A percentile compares a stretch with the other conserved stretches of the same genome.
Conservation (phyloP, 2,113 vertebrate species). For the Formicarius rufipectus region DNA sequence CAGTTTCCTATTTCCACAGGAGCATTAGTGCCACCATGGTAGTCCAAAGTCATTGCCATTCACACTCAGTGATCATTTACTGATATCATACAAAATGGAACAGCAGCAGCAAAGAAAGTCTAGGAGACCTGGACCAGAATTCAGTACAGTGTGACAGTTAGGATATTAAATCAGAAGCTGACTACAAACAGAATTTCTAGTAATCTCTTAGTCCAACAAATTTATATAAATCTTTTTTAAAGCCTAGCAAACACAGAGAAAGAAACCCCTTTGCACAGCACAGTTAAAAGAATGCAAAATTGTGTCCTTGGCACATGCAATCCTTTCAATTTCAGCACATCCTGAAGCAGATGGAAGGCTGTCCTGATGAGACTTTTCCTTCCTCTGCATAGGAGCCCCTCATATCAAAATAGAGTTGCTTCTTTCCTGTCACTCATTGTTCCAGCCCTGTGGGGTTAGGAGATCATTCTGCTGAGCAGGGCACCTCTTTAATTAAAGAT, state of each 20-base stretch:
- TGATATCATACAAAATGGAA: neutral
- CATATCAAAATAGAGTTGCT: conserved; percentile 14
- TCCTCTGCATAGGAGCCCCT: conserved; percentile 2
- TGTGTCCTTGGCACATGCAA: neutral
- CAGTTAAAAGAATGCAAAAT: neutral
- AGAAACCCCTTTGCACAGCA: neutral
- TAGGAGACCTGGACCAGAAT: neutral
- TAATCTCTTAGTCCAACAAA: neutral
- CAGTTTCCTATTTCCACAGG: neutral
- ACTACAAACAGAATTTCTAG: neutral
- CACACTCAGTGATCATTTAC: neutral
- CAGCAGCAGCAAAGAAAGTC: neutral
- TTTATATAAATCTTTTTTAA: neutral
- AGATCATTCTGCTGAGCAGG: neutral
- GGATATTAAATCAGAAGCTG: neutral
- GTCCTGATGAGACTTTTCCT: conserved; percentile 45
- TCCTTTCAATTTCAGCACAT: neutral
- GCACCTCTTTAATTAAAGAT: conserved; percentile 1
- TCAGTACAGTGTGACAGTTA: neutral
- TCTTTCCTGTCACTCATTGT: conserved; percentile 53
- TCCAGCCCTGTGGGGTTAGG: neutral
- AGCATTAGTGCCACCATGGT: neutral
- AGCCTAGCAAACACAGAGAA: neutral
- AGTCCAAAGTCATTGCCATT: neutral
- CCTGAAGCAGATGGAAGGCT: conserved; percentile 18